Conservation (phyloP, 2,888 invertebrate species). For the Monoplex corrugatus region DNA sequence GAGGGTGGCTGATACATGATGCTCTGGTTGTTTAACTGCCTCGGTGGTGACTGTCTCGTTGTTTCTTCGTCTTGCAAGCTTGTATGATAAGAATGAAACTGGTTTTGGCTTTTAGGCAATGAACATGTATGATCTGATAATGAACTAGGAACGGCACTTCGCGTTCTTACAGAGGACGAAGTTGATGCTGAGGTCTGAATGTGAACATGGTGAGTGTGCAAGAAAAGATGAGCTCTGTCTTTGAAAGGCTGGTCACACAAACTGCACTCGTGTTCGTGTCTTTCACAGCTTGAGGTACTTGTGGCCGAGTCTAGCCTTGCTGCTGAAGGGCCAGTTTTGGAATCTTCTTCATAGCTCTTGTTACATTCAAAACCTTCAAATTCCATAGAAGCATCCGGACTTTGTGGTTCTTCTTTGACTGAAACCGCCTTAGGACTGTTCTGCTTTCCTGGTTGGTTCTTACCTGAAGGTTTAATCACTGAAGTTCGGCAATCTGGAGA, state of each 20-base stretch:
- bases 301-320: neutral
- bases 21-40: neutral
- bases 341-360: neutral
- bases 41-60: neutral
- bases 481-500: neutral
- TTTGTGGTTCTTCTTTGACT: slow-evolving; percentile 12
- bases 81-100: neutral
- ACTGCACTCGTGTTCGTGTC: neutral
- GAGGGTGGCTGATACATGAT: slow-evolving; percentile 51
- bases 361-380: neutral
- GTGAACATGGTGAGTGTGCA: neutral
- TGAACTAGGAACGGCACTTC: neutral
- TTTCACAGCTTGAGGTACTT: neutral
- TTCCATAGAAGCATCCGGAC: neutral
- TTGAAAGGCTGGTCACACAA: neutral
- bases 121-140: neutral
- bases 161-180: neutral
- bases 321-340: neutral
- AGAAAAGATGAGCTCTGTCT: neutral
- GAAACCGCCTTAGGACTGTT: neutral
- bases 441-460: neutral
- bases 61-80: neutral
- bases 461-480: neutral
- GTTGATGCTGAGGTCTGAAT: neutral
- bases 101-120: neutral